Base-by-base conservation (phyloP, 2,113 vertebrate genomes). In the Lipotes vexillifer region DNA sequence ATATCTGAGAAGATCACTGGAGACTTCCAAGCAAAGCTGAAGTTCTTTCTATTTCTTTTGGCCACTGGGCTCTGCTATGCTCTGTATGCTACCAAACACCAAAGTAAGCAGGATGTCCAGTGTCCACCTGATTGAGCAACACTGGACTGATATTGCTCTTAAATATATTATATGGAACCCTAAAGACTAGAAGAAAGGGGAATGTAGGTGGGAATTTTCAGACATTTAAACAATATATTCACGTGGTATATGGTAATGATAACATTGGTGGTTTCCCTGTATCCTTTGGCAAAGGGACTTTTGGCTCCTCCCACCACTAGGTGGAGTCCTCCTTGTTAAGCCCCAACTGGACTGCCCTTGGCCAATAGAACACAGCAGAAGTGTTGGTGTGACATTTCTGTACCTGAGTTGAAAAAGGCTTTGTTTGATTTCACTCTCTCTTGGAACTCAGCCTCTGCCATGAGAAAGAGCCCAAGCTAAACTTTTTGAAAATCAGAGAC, bases 121-220 rank as follows among this genome's bases (percentile, higher is more conserved):
- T 8, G 99, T 99, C 2, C 98, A 99, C 46, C 97, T 99, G 85
- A 99, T 99, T 82, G 99, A 99, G 97, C 99, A 99, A 99, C 98
- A 98, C 68, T 99, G 99, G 99, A 97, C 52, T 0, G 99, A 99
- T 94, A 98, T 99, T 27, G 99, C 99, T 87, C 97, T 89, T 13
- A 99, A 99, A 95, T 99, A 29, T 96, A 98, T 44, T 99, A 97
- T 77, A 95, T 99, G 59, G 99, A 96, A 84, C 98, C 98, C 4
- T 98, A 99, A 93, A 99, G 99, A 57, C 99, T 98, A 44, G 99
- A 98, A 75, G 99, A 99, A 69, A 99, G 18, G 17, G 2, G 8
- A 66, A 59, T 99, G 90, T 99, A 99, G 99, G 99, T 99, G 96
- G 15, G 94, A 96, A 65, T 80, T 10, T 80, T 38, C 29, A 84